These are phyloP conservation scores for Pangasianodon hypophthalmus DNA, from an alignment of 2,113 vertebrate species.

Conservation along the genomic window DNA sequence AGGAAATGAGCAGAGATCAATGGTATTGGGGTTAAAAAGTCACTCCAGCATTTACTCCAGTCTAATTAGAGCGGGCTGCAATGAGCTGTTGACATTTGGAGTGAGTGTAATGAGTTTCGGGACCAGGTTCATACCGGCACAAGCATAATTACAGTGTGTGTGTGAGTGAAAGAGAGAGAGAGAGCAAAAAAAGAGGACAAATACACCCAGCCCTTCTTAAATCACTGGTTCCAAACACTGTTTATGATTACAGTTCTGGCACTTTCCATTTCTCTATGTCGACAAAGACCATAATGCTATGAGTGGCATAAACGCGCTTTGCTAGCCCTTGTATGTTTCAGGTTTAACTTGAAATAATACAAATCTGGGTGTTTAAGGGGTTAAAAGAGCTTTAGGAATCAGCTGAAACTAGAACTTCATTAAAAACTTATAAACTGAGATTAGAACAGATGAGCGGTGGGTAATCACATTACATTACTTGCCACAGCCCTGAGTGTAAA, in stretches of 20 bases:
- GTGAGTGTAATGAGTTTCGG: conserved; percentile 44
- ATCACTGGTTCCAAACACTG: neutral
- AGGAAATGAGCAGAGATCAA: conserved; percentile 38
- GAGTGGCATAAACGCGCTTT: neutral
- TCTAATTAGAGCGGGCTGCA: conserved; percentile 52
- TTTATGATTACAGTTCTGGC: neutral
- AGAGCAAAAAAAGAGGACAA: conserved; percentile 21
- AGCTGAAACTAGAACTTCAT: neutral
- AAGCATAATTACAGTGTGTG: conserved; percentile 42
- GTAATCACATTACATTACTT: neutral
- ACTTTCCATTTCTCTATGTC: neutral
- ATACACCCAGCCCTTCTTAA: neutral
- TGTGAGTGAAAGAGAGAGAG: neutral
- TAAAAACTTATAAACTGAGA: neutral
- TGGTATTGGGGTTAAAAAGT: neutral
- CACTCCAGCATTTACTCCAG: conserved; percentile 42
- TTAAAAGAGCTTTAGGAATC: neutral
- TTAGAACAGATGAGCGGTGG: neutral
- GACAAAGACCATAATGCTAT: neutral
- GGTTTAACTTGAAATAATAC: neutral
- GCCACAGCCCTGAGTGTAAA: neutral
- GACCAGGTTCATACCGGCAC: conserved; percentile 44
- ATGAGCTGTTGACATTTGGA: conserved; percentile 53
- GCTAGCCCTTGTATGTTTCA: neutral
- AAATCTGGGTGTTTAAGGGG: neutral